These are phyloP conservation scores for Noctuana brunneofusca DNA, from an alignment of 2,888 invertebrate genomes.

Conservation along the genomic window DNA sequence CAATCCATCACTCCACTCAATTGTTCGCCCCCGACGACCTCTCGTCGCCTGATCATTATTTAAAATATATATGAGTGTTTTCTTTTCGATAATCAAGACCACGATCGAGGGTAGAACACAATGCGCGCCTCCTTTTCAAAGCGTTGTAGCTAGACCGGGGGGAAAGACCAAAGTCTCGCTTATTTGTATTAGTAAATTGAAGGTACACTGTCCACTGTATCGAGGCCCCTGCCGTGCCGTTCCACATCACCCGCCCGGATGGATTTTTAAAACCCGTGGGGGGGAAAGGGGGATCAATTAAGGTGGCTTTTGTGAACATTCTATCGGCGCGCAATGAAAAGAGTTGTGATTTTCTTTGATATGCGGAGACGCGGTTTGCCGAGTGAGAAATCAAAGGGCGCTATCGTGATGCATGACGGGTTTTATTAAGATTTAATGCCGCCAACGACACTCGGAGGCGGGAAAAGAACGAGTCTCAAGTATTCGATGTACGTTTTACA, in stretches of 20 bases:
- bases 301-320: slow-evolving; percentile 74
- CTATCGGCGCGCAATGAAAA: slow-evolving; percentile 82
- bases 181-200: slow-evolving; percentile 82
- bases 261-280: slow-evolving; percentile 59
- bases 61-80: slow-evolving; percentile 83
- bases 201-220: slow-evolving; percentile 71
- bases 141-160: slow-evolving; percentile 53
- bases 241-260: slow-evolving; percentile 47
- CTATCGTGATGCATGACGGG: slow-evolving; percentile 77
- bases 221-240: slow-evolving; percentile 52
- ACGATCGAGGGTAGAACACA: slow-evolving; percentile 77
- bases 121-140: slow-evolving; percentile 67
- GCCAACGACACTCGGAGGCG: slow-evolving; percentile 80
- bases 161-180: slow-evolving; percentile 58
- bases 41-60: slow-evolving; percentile 76
- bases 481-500: slow-evolving; percentile 75
- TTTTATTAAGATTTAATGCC: slow-evolving; percentile 83
- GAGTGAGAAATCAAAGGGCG: slow-evolving; percentile 81
- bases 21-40: slow-evolving; percentile 59
- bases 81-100: slow-evolving; percentile 82
- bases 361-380: slow-evolving; percentile 80
- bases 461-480: slow-evolving; percentile 81
- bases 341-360: slow-evolving; percentile 83
- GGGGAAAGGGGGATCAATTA: slow-evolving; percentile 73
- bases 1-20: slow-evolving; percentile 77